Percentiles rank a stretch among this genome's conserved stretches.
Conservation (phyloP, 1,140 invertebrate genomes). For the Zophobas atratus region DNA sequence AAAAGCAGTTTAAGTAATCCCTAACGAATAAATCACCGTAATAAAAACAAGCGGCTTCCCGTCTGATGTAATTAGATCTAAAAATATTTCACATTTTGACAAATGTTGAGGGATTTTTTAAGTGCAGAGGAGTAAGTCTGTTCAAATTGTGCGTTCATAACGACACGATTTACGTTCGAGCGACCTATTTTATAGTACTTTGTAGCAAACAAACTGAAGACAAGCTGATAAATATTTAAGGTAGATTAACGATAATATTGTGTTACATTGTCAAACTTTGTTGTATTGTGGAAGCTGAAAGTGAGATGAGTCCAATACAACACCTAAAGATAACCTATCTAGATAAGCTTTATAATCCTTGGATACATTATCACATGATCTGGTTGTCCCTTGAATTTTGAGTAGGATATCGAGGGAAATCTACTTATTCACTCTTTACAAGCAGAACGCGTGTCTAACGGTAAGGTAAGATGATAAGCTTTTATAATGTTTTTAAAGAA, state of each 20-base stretch:
- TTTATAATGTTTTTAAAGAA: conserved; percentile 18
- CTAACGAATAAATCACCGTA: conserved; percentile 5
- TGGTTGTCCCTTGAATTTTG: conserved; percentile 44
- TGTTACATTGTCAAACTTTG: conserved; percentile 20
- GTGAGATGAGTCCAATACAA: conserved; percentile 19
- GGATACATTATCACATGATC: conserved; percentile 45
- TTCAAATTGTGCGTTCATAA: background rate
- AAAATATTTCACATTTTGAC: conserved; percentile 23
- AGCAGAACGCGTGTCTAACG: conserved; percentile 50
- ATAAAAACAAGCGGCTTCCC: conserved; percentile 24
- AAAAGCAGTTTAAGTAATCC: conserved; percentile 30
- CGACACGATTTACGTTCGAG: too few relatives aligned
- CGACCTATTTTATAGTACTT: background rate
- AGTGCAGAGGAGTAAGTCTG: background rate
- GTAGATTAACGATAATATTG: conserved; percentile 30
- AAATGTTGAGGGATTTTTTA: conserved; percentile 2
- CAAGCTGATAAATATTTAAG: conserved; percentile 9
- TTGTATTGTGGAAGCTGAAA: conserved; percentile 28
- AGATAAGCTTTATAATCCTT: conserved; percentile 26
- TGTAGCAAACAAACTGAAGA: background rate
- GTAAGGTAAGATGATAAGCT: conserved; percentile 31
- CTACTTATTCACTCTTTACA: conserved; percentile 48
- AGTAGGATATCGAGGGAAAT: conserved; percentile 38
- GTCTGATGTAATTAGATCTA: background rate
- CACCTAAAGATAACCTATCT: conserved; percentile 24